phyloP scores from a whole-genome alignment of 1,140 invertebrate genomes.

The Rhyacophila brunnea region DNA sequence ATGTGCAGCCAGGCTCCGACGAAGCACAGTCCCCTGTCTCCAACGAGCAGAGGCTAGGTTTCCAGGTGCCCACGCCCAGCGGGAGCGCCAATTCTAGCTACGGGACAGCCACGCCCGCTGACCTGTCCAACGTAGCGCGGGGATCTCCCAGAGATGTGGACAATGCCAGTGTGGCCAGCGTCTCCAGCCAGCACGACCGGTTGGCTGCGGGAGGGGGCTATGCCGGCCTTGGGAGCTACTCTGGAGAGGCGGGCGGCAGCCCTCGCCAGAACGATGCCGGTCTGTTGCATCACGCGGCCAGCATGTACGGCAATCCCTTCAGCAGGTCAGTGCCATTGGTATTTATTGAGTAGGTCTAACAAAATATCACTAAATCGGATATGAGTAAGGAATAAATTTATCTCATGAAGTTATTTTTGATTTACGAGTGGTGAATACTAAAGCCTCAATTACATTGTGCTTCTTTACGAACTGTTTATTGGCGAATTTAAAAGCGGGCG shows the following conservation, averaged over 20 bases:
- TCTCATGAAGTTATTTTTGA: too few species aligned
- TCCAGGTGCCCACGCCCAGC: conserved; percentile 34
- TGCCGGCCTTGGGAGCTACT: conserved; percentile 8
- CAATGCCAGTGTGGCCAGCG: conserved; percentile 31
- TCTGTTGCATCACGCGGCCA: conserved; percentile 40
- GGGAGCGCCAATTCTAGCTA: conserved; percentile 33
- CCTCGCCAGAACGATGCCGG: conserved; percentile 34
- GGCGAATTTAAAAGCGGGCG: too few species aligned
- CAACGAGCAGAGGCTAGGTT: conserved; percentile 33
- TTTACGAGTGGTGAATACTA: too few species aligned
- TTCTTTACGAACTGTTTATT: too few species aligned
- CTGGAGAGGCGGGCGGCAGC: conserved; percentile 39
- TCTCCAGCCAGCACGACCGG: conserved; percentile 30
- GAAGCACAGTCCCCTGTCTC: conserved; percentile 31
- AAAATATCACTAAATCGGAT: too few species aligned
- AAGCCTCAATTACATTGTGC: too few species aligned
- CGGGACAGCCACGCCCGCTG: conserved; percentile 27
- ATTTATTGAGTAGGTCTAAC: too few species aligned
- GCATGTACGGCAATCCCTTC: conserved; percentile 52
- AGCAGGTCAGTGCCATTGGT: conserved; percentile 40
- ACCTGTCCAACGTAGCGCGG: conserved; percentile 27
- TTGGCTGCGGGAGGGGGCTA: conserved; percentile 9
- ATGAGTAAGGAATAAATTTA: too few species aligned
- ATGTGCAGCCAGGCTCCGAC: conserved; percentile 36
- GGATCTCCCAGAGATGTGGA: conserved; percentile 28